Evolutionary conservation across 2,888 invertebrate genomes (phyloP).

Genomic region (Ophion costatus): DNA sequence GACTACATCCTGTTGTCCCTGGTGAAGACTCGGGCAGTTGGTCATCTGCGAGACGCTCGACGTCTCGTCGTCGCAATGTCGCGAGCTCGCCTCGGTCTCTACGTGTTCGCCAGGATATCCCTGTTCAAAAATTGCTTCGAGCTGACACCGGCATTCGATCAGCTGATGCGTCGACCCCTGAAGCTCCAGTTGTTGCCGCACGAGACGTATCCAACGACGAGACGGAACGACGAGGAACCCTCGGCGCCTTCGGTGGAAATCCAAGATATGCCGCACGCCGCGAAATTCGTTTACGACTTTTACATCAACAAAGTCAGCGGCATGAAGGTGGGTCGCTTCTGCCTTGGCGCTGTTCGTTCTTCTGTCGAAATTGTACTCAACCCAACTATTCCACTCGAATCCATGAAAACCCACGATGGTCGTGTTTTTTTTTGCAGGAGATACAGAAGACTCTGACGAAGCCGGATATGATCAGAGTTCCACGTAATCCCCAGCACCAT

Average conservation of each 20-base stretch:
- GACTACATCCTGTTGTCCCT: constrained; percentile 98
- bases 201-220: constrained; percentile 91
- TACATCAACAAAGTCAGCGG: constrained; percentile 91
- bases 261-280: constrained; percentile 97
- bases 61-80: constrained; percentile 99
- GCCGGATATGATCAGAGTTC: constrained; percentile 86
- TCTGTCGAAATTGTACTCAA: no score
- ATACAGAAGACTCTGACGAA: constrained; percentile 86
- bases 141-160: constrained; percentile 96
- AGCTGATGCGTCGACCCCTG: constrained; percentile 92
- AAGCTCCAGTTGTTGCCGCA: constrained; percentile 91
- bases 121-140: constrained; percentile 99
- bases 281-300: constrained; percentile 96
- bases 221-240: constrained; percentile 84
- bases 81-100: constrained; percentile 97
- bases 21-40: constrained; percentile 98
- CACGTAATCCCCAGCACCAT: constrained; percentile 85
- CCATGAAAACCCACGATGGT: not conserved
- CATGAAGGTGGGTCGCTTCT: constrained; percentile 84
- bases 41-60: constrained; percentile 97
- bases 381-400: not conserved
- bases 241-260: constrained; percentile 86
- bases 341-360: no score
- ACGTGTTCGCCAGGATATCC: constrained; percentile 96
- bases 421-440: constrained; percentile 79